phyloP scores from a whole-genome alignment of 2,113 vertebrate genomes.

The Ahaetulla prasina region DNA sequence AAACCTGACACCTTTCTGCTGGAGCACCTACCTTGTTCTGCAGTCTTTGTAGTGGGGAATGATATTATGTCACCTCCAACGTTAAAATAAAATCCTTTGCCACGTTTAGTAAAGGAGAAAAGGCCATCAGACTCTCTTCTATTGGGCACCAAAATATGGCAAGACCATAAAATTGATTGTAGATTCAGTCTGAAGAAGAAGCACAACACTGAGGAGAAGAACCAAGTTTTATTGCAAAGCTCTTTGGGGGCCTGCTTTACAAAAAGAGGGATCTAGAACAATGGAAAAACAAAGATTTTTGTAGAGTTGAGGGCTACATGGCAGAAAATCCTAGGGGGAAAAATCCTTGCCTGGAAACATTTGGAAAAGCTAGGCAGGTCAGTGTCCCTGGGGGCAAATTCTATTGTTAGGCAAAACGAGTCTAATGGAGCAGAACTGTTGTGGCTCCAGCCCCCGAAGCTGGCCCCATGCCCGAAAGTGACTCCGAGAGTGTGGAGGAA shows the following conservation, averaged over 20 bases:
- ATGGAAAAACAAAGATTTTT: neutral
- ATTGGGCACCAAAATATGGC: neutral
- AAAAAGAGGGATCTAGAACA: neutral
- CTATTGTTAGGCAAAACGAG: neutral
- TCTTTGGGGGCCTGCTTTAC: neutral
- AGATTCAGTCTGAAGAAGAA: neutral
- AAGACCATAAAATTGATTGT: neutral
- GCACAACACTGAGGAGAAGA: neutral
- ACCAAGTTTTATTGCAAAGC: neutral
- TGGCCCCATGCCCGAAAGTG: too few relatives aligned
- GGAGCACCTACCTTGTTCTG: neutral
- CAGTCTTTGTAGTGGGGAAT: neutral
- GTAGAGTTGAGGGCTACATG: neutral
- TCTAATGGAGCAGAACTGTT: neutral
- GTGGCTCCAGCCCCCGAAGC: too few relatives aligned
- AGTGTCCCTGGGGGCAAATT: neutral
- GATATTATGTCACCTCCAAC: neutral
- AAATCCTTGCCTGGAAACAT: neutral
- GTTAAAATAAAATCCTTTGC: neutral
- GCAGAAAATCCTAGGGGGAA: neutral
- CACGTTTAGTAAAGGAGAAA: neutral
- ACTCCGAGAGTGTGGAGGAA: too few relatives aligned
- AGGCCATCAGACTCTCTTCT: neutral
- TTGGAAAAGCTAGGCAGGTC: neutral
- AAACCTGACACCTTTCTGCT: neutral